Percentiles rank a stretch among this genome's conserved stretches.
Evolutionary conservation across 2,797 vertebrate species (phyloP).

Genomic region (Eulemur coronatus): DNA sequence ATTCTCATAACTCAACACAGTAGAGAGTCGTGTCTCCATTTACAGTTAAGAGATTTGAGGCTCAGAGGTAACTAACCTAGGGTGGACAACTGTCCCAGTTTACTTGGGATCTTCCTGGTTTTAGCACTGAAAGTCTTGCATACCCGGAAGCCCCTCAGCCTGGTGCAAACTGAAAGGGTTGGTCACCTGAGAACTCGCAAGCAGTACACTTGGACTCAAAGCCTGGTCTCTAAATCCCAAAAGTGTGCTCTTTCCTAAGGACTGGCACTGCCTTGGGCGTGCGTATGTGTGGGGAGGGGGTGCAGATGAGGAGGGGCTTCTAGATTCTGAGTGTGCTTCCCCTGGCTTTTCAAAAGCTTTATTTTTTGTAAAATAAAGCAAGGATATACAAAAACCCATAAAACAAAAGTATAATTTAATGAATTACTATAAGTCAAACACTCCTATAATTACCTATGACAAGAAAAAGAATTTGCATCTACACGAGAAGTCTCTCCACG

Average conservation of each 20-base stretch:
- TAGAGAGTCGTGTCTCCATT: neutral
- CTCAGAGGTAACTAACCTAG: neutral
- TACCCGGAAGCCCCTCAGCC: neutral
- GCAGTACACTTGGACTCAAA: neutral
- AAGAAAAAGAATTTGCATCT: neutral
- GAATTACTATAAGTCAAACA: neutral
- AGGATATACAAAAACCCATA: neutral
- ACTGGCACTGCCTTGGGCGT: neutral
- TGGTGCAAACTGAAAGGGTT: neutral
- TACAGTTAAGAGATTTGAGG: neutral
- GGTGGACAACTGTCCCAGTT: neutral
- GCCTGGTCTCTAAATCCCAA: neutral
- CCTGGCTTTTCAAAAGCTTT: neutral
- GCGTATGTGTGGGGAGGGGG: neutral
- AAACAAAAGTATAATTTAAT: neutral
- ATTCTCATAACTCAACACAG: neutral
- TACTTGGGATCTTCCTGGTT: neutral
- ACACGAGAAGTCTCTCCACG: neutral
- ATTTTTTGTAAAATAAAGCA: neutral
- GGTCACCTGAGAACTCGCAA: neutral
- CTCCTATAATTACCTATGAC: neutral
- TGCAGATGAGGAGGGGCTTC: neutral
- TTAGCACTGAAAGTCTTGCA: neutral
- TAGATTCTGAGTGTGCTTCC: neutral
- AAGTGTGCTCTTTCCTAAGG: neutral